Percentiles rank a stretch among this genome's conserved stretches.
Conservation (phyloP, 1,140 invertebrate species). For the Orchestia grillus region DNA sequence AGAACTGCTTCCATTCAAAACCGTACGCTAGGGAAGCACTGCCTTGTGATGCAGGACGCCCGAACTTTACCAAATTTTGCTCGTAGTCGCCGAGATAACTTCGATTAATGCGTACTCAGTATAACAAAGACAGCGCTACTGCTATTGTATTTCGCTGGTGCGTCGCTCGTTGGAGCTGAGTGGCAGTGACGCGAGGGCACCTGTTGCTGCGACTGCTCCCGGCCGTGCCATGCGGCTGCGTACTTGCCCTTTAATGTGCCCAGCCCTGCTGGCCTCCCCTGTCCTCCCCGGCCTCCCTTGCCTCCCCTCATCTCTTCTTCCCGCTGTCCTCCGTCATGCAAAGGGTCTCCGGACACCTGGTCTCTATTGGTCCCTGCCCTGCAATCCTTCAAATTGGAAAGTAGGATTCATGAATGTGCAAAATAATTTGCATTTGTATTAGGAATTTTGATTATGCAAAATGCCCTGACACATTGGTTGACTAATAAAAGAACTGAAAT, state of each 20-base stretch:
- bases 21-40: neutral
- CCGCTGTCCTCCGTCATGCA: too few relatives aligned
- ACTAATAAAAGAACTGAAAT: too few relatives aligned
- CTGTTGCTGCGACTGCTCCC: neutral
- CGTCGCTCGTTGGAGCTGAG: neutral
- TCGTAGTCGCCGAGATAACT: neutral
- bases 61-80: neutral
- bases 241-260: constrained; percentile 35
- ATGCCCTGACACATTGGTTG: too few relatives aligned
- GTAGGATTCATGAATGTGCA: too few relatives aligned
- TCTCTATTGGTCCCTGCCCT: neutral
- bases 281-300: neutral
- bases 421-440: too few relatives aligned
- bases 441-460: too few relatives aligned
- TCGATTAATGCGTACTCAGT: neutral
- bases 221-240: constrained; percentile 26
- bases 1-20: neutral
- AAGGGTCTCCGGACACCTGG: neutral
- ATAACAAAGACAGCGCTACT: neutral
- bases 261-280: neutral
- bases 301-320: neutral
- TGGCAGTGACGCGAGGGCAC: neutral
- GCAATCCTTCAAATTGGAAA: too few relatives aligned
- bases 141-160: neutral
- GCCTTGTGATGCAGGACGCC: neutral